Evolutionary conservation across 2,888 invertebrate genomes (phyloP), one percentile per base, ranked within the genome.

Genomic region (Mythimna vitellina): DNA sequence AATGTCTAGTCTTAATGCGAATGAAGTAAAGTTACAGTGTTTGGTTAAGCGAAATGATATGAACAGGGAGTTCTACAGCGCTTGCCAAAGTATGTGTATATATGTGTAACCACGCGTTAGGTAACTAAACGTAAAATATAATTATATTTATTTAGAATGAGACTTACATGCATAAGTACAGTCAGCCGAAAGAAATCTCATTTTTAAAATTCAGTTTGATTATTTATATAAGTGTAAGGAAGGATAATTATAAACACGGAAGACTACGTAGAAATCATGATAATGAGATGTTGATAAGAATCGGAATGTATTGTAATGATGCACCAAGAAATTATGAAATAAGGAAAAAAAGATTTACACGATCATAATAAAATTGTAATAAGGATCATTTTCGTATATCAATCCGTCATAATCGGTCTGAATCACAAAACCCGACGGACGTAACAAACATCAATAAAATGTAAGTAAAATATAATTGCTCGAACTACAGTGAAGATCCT

Each of bases 391-490:
- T 83, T 87, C 78, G 83, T 85, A 76, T 81, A 84, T 54, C 82
- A 72, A 76, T 57, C 65, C 51, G 70, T 60, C 57, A 49, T 32
- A 54, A 69, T 56, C 38, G 54, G 72, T 71, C 65, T 54, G 51
- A 78, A 76, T 76, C 53, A 75, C 65, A 76, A 82, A 78, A 72
- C 70, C 61, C 62, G 63, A 65, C 12, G 68, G 78, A 86, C 75
- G 65, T 77, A 77, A 85, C 77, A 85, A 86, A 81, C 78, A 86
- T 76, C 54, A 80, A 78, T 74, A 75, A 72, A 83, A 79, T 75
- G 66, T 79, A 79, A 73, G 81, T 76, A 81, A 76, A 80, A 69
- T 64, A 72, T 77, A 75, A 73, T 76, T 78, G 76, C 78, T 77
- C 67, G 70, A 62, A 68, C 67, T 70, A 73, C 69, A 54, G 67